Evolutionary conservation across 2,888 invertebrate genomes (phyloP), one percentile per base, ranked within the genome.

Genomic region (Tenthredo distinguenda): DNA sequence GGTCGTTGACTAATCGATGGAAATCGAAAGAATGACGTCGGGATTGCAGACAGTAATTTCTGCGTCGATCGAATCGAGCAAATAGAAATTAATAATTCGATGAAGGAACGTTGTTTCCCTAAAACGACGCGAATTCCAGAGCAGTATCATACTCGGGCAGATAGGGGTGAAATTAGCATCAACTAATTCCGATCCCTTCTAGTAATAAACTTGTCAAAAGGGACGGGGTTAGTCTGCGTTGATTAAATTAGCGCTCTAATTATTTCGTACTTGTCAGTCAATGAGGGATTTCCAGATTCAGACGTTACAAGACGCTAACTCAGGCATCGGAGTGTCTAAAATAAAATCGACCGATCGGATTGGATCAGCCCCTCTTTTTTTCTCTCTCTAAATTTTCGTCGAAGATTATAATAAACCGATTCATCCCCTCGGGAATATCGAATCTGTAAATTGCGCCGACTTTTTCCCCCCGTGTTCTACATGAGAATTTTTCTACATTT

Each of bases 151-250:
- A n/a, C 12, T 12, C 2, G 3, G 4, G 21, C 12, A 43, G 4
- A 68, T 31, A 15, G 40, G 40, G 43, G 9, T 74, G 21, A 9
- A 74, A 74, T 74, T 74, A 74, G 40, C 21, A 74, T 74, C 21
- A 74, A 74, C 12, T 74, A 74, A 74, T 74, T 40, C 40, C 43
- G 40, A 74, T 74, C 72, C 43, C 72, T 43, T 74, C 21, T 74
- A 7, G 72, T 74, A 74, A 74, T 74, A 74, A 43, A 74, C 72
- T 74, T 26, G 72, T 74, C 72, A 40, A 37, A 74, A 21, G 40
- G 43, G 72, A 74, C 26, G 21, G 34, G 68, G 31, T 34, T 34
- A 34, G 34, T 34, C 72, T 74, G 15, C 21, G 40, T 74, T 74
- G 21, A 74, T 74, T 43, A 74, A 74, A 40, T 74, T 74, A 74